A percentile compares a stretch with the other conserved stretches of the same genome.
phyloP scores from a whole-genome alignment of 92 coral and sea anemone species.

The Epizoanthus scotinus region DNA sequence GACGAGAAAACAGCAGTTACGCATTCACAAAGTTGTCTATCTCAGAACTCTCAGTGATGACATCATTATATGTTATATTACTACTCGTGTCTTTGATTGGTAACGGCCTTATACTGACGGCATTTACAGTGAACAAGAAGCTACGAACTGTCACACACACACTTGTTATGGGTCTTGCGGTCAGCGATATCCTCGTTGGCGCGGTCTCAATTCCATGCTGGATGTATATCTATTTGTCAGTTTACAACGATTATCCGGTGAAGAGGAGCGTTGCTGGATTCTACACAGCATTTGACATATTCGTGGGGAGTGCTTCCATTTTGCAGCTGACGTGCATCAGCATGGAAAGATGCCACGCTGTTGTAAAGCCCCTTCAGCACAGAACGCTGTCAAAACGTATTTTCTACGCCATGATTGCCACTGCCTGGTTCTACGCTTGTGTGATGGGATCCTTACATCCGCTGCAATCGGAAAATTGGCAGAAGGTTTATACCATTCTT shows the following conservation, averaged over 20 bases:
- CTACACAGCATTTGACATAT: slow-evolving; percentile 78
- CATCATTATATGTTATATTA: slow-evolving; percentile 52
- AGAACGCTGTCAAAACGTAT: slow-evolving; percentile 62
- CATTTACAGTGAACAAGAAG: slow-evolving; percentile 75
- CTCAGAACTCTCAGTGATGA: slow-evolving; percentile 45
- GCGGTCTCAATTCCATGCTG: slow-evolving; percentile 85
- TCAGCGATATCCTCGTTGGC: slow-evolving; percentile 81
- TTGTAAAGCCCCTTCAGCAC: slow-evolving; percentile 82
- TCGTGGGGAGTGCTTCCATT: slow-evolving; percentile 85
- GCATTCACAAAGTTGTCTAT: slow-evolving; percentile 22
- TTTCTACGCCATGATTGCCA: slow-evolving; percentile 64
- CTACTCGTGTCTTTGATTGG: slow-evolving; percentile 65
- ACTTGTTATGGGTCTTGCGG: slow-evolving; percentile 72
- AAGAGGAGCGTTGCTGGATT: slow-evolving; percentile 50
- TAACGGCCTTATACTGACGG: slow-evolving; percentile 75
- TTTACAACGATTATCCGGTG: slow-evolving; percentile 43
- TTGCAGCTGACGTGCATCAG: slow-evolving; percentile 87
- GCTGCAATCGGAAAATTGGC: slow-evolving; percentile 73
- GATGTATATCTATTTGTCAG: slow-evolving; percentile 60
- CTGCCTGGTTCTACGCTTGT: slow-evolving; percentile 77
- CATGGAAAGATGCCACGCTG: slow-evolving; percentile 84
- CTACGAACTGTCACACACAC: slow-evolving; percentile 78
- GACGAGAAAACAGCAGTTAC: background rate
- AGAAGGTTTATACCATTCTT: slow-evolving; percentile 64
- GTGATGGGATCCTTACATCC: slow-evolving; percentile 73